phyloP scores from a whole-genome alignment of 2,888 invertebrate species.

The Schrankia costaestrigalis region DNA sequence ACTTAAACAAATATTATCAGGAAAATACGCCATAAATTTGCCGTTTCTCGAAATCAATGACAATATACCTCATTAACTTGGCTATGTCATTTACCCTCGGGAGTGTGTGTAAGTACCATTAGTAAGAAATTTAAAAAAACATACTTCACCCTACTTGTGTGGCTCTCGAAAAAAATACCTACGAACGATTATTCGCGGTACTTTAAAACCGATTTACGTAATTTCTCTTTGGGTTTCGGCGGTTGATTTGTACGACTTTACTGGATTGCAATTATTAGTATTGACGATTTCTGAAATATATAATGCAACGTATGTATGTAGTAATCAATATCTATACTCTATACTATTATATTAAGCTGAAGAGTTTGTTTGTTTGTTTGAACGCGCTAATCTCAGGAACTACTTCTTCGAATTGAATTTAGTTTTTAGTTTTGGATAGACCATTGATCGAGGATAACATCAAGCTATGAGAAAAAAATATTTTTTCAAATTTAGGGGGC shows the following conservation, averaged over 20 bases:
- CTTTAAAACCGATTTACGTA: slow-evolving; percentile 27
- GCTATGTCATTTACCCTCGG: not conserved
- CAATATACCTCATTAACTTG: not conserved
- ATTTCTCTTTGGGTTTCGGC: slow-evolving; percentile 10
- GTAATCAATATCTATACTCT: too few relatives aligned
- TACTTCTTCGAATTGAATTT: not conserved
- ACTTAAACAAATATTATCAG: too few relatives aligned
- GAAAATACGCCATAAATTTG: too few relatives aligned
- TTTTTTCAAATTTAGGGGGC: too few relatives aligned
- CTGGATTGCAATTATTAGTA: slow-evolving; percentile 14
- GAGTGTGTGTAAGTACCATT: slow-evolving; percentile 3
- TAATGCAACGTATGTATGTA: too few relatives aligned
- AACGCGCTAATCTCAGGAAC: not conserved
- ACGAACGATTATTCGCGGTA: slow-evolving; percentile 22
- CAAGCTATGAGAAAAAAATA: too few relatives aligned
- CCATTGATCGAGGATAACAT: too few relatives aligned
- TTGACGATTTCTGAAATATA: not conserved
- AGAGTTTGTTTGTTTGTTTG: not conserved
- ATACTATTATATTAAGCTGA: too few relatives aligned
- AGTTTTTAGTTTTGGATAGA: not conserved
- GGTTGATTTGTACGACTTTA: slow-evolving; percentile 4
- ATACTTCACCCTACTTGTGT: slow-evolving; percentile 26
- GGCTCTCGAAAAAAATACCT: slow-evolving; percentile 48
- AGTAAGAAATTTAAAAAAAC: slow-evolving; percentile 20
- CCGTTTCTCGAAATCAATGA: not conserved